Conservation (phyloP, 2,797 vertebrate species). For the Phalanger gymnotis region DNA sequence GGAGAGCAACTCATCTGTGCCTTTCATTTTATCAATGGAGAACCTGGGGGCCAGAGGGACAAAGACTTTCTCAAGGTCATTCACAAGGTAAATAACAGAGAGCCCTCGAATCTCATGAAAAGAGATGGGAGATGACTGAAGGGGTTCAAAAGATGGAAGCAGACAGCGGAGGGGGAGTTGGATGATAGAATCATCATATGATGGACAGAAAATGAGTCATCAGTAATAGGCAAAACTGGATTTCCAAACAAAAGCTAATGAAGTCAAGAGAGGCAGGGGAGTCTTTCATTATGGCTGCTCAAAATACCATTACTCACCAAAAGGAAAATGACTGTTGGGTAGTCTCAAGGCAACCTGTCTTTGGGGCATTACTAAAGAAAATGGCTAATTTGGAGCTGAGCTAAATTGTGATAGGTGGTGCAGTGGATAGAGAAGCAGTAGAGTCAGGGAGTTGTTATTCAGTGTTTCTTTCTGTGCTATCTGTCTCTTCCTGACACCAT, state of each 20-base stretch:
- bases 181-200: neutral
- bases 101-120: neutral
- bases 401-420: neutral
- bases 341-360: neutral
- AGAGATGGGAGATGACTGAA: neutral
- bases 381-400: neutral
- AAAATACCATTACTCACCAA: neutral
- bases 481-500: neutral
- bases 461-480: neutral
- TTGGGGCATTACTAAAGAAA: neutral
- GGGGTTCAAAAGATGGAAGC: neutral
- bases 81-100: neutral
- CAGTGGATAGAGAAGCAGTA: neutral
- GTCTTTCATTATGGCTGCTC: neutral
- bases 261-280: neutral
- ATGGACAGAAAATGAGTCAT: neutral
- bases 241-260: slow-evolving; percentile 2
- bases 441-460: neutral
- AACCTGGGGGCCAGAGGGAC: neutral
- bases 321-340: neutral
- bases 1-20: neutral
- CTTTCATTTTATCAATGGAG: neutral
- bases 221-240: neutral
- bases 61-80: neutral
- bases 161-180: neutral